Percentiles rank a stretch among this genome's conserved stretches.
Evolutionary conservation across 2,797 vertebrate genomes (phyloP).

Genomic region (Trichosurus vulpecula): DNA sequence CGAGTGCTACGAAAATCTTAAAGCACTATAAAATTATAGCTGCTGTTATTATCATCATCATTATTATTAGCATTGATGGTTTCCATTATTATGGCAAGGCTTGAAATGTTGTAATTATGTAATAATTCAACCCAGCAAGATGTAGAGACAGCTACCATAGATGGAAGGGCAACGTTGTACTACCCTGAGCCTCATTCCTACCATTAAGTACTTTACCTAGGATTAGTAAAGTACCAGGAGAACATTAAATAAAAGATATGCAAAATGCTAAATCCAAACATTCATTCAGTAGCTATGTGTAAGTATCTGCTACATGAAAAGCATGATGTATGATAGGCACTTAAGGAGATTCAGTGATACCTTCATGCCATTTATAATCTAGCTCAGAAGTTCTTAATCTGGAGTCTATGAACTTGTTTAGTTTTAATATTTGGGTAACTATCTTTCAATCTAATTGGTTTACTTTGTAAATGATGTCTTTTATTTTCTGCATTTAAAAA

Average conservation of each 20-base stretch:
- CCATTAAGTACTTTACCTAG: background rate
- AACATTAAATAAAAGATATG: slow-evolving; percentile 9
- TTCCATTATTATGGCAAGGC: background rate
- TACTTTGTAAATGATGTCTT: background rate
- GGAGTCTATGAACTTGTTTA: background rate
- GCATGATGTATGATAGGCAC: background rate
- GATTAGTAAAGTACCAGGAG: background rate
- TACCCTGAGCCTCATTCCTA: background rate
- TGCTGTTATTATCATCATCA: background rate
- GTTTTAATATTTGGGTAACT: background rate
- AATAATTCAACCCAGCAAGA: background rate
- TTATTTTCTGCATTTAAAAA: background rate
- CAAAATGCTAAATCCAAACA: slow-evolving; percentile 7
- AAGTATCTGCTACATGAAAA: background rate
- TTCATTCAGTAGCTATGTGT: background rate
- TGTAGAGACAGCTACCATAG: too few relatives aligned
- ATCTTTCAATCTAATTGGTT: background rate
- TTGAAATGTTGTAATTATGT: background rate
- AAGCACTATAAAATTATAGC: background rate
- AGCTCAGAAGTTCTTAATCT: background rate
- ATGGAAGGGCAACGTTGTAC: background rate
- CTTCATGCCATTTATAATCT: background rate
- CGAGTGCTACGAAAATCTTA: background rate
- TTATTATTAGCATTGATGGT: too few relatives aligned
- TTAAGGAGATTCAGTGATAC: too few relatives aligned